Evolutionary conservation across 2,888 invertebrate genomes (phyloP).

Genomic region (Buathra laborator): DNA sequence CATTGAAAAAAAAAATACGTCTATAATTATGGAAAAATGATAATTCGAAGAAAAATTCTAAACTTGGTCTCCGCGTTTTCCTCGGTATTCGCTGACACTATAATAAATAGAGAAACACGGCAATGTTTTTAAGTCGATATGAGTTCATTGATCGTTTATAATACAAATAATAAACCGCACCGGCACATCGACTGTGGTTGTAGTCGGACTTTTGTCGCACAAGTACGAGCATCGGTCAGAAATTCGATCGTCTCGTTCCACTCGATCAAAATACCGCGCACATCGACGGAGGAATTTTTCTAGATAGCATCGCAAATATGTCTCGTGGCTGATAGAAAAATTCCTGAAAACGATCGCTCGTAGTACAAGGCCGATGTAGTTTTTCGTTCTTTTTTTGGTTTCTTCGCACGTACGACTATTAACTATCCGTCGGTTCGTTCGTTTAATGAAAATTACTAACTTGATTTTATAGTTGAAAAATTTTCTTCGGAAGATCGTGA

Average conservation of each 20-base stretch:
- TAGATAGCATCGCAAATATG: slow-evolving; percentile 48
- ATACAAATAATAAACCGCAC: neutral
- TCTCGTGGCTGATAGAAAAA: slow-evolving; percentile 70
- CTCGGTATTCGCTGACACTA: too few species aligned
- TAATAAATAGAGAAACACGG: neutral
- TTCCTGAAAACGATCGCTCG: slow-evolving; percentile 60
- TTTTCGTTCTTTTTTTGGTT: neutral
- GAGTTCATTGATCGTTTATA: neutral
- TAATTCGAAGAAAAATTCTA: neutral
- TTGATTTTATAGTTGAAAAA: neutral
- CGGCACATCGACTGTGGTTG: neutral
- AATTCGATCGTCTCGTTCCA: slow-evolving; percentile 43
- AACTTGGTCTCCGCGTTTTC: too few species aligned
- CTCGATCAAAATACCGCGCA: slow-evolving; percentile 59
- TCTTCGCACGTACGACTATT: neutral
- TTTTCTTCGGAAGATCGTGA: neutral
- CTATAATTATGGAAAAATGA: neutral
- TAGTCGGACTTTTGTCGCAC: neutral
- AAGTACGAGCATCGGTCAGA: neutral
- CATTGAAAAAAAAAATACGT: too few species aligned
- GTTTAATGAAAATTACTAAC: neutral
- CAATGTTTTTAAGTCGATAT: neutral
- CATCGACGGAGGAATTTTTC: slow-evolving; percentile 66
- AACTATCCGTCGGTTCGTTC: slow-evolving; percentile 5
- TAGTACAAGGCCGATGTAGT: neutral